phyloP scores from a whole-genome alignment of 2,888 invertebrate species.

The Hesperia comma region DNA sequence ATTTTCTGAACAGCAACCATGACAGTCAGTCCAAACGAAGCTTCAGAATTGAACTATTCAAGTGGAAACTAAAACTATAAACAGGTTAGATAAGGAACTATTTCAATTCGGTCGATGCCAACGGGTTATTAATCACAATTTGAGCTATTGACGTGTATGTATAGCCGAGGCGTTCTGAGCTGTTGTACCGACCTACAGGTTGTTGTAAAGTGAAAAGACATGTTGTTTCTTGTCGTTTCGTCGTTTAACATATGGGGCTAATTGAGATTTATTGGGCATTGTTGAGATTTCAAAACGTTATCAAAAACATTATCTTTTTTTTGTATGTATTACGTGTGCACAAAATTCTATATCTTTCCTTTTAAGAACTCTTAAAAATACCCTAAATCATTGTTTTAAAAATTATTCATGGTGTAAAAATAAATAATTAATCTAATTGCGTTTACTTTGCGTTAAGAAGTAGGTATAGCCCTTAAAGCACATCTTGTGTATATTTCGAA shows the following conservation, averaged over 20 bases:
- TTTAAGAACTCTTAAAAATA: too few species aligned
- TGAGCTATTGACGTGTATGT: conserved; percentile 73
- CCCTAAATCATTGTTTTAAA: too few species aligned
- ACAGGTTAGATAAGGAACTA: conserved; percentile 30
- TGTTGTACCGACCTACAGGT: conserved; percentile 2
- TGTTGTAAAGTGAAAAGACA: not conserved
- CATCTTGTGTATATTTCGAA: too few species aligned
- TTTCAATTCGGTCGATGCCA: conserved; percentile 48
- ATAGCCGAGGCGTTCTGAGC: conserved; percentile 51
- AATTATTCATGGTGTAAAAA: too few species aligned
- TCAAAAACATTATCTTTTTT: too few species aligned
- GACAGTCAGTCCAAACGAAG: not conserved
- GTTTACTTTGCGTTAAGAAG: too few species aligned
- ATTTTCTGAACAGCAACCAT: not conserved
- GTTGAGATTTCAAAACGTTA: too few species aligned
- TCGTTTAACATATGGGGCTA: not conserved
- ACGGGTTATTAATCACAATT: conserved; percentile 76
- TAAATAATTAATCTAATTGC: too few species aligned
- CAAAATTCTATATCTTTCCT: too few species aligned
- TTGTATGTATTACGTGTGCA: too few species aligned
- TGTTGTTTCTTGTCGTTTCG: not conserved
- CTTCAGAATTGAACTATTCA: conserved; percentile 24
- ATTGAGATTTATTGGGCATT: too few species aligned
- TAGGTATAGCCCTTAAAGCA: too few species aligned
- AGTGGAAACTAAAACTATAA: conserved; percentile 28